Conservation (phyloP, 2,113 vertebrate genomes). For the Puffinus mauretanicus region DNA sequence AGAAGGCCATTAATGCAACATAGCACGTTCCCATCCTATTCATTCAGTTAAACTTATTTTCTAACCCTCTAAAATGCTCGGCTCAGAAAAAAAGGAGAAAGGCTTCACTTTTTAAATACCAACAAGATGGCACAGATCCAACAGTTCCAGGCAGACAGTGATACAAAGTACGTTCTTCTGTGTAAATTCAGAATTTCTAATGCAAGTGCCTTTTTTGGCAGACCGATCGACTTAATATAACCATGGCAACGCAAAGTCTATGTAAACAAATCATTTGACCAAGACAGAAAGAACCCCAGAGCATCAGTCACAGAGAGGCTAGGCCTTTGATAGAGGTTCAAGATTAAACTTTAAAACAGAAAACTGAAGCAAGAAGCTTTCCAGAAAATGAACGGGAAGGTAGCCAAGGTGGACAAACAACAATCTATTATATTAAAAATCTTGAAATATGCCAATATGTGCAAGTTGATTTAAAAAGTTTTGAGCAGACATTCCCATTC, state of each 20-base stretch:
- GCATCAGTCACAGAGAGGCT: background rate
- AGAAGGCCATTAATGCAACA: background rate
- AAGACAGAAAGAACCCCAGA: constrained; percentile 13
- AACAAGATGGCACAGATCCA: constrained; percentile 13
- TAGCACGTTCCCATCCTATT: background rate
- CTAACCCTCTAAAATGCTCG: background rate
- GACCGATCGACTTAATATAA: constrained; percentile 3
- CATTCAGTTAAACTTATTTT: background rate
- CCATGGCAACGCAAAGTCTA: constrained; percentile 43
- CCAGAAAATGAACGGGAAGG: background rate
- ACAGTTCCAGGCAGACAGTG: background rate
- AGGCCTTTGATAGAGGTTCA: background rate
- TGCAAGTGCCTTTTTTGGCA: background rate
- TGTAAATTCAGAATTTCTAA: constrained; percentile 40
- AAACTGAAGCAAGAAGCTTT: background rate
- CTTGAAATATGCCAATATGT: background rate
- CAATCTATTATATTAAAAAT: background rate
- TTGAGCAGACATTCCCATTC: background rate
- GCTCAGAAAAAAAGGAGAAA: background rate
- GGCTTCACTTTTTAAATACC: background rate
- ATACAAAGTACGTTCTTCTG: constrained; percentile 19
- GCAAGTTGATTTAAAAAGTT: background rate
- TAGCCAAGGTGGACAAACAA: background rate
- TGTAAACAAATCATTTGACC: constrained; percentile 54
- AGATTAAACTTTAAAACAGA: background rate